Evolutionary conservation across 2,113 vertebrate genomes (phyloP).

Genomic region (Climacteris rufus): DNA sequence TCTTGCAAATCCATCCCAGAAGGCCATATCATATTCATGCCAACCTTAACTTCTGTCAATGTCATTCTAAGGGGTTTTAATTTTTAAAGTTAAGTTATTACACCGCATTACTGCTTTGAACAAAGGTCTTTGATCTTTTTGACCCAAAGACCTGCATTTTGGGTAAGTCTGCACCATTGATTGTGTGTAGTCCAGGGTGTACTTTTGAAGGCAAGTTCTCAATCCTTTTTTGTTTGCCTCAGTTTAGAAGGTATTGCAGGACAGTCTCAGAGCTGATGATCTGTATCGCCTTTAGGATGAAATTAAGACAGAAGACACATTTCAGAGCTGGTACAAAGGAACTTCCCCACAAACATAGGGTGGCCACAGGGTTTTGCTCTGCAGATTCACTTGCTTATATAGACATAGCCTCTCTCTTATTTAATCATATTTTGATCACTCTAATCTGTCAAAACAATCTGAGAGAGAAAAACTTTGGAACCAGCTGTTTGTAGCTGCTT

Average conservation of each 20-base stretch:
- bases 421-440: neutral
- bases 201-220: neutral
- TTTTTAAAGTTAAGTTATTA: neutral
- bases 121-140: neutral
- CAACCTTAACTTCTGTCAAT: neutral
- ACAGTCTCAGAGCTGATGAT: neutral
- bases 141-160: neutral
- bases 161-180: neutral
- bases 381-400: neutral
- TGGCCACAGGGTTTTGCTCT: neutral
- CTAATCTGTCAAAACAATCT: neutral
- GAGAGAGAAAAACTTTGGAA: neutral
- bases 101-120: neutral
- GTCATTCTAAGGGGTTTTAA: neutral
- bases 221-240: neutral
- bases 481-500: neutral
- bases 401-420: neutral
- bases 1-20: neutral
- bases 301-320: neutral
- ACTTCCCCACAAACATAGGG: neutral
- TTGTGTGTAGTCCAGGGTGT: neutral
- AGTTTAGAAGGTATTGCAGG: neutral
- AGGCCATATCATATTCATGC: neutral
- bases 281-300: neutral
- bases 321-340: neutral